Conservation (phyloP, 2,888 invertebrate species). For the Clusia tigrina region DNA sequence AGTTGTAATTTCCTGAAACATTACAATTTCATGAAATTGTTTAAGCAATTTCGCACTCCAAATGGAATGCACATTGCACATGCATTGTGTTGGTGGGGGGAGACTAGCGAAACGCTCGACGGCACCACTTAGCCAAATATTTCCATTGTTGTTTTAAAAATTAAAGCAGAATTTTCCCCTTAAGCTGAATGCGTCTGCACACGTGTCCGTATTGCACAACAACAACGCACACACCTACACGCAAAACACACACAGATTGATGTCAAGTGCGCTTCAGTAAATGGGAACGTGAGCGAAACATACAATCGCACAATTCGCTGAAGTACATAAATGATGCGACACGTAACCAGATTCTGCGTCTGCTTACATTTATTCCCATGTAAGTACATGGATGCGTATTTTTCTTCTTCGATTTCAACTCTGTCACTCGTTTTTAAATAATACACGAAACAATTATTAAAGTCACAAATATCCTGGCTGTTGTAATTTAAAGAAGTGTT, state of each 20-base stretch:
- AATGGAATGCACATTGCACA: constrained; percentile 20
- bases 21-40: constrained; percentile 53
- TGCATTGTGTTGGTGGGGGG: too few relatives aligned
- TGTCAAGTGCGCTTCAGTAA: constrained; percentile 4
- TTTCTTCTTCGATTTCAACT: too few relatives aligned
- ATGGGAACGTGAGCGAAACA: background rate
- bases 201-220: background rate
- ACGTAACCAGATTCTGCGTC: background rate
- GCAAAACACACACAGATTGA: background rate
- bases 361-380: background rate
- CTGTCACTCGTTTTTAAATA: too few relatives aligned
- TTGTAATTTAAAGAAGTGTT: too few relatives aligned
- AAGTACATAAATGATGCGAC: background rate
- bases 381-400: background rate
- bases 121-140: constrained; percentile 11
- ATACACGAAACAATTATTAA: too few relatives aligned
- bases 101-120: background rate
- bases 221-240: background rate
- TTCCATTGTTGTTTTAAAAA: constrained; percentile 11
- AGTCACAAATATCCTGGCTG: too few relatives aligned
- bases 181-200: background rate
- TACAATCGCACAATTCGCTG: background rate
- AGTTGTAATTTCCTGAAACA: background rate
- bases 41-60: constrained; percentile 55
- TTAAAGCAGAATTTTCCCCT: background rate